Conservation (phyloP, 2,113 vertebrate species). For the Caracal caracal region DNA sequence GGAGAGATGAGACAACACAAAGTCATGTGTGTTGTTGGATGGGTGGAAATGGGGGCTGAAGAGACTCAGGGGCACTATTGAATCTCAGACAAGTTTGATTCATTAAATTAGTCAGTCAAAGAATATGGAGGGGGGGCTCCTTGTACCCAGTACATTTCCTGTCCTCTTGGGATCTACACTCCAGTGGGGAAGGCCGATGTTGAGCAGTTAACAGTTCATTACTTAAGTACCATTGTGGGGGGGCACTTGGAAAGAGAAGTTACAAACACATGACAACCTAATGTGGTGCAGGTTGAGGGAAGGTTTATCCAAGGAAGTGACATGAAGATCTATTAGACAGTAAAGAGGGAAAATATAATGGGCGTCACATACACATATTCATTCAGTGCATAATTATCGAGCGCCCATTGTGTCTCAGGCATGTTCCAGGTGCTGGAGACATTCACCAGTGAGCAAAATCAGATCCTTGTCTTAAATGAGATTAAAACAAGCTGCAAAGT, state of each 20-base stretch:
- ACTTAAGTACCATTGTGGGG: not conserved
- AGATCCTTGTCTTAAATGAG: not conserved
- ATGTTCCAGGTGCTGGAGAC: not conserved
- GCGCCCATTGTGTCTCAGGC: not conserved
- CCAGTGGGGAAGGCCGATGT: not conserved
- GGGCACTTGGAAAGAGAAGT: not conserved
- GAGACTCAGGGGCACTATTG: not conserved
- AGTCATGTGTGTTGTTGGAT: rapidly evolving
- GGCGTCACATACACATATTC: not conserved
- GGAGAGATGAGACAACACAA: not conserved
- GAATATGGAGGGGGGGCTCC: not conserved
- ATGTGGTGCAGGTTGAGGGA: not conserved
- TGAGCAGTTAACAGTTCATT: not conserved
- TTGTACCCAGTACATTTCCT: not conserved
- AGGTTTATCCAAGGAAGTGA: not conserved
- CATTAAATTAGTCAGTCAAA: not conserved
- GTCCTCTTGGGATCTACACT: not conserved
- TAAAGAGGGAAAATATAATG: not conserved
- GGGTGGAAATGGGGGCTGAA: not conserved
- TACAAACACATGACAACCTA: not conserved
- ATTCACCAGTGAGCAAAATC: not conserved
- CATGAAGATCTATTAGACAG: too few species aligned
- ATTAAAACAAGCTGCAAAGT: not conserved
- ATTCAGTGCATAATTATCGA: not conserved
- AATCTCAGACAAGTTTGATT: not conserved